Evolutionary conservation across 1,140 invertebrate genomes (phyloP), one percentile per base, ranked within the genome.

Genomic region (Pogonomyrmex barbatus): DNA sequence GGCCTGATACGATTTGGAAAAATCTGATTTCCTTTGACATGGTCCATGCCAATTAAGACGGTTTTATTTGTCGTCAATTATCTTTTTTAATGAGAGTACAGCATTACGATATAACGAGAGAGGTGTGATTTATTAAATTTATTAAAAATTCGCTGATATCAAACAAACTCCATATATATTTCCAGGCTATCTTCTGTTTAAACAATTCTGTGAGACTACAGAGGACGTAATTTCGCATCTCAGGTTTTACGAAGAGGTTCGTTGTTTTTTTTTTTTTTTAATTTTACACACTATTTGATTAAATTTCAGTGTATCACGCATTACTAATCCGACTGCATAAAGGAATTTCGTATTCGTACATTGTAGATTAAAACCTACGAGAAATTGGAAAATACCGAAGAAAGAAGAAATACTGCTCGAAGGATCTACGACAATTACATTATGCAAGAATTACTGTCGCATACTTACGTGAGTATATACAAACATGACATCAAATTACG

Each of bases 351-450:
- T 62, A 77, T 85, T 90, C 89, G 75, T 89, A 85, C 60, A 85
- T 93, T 97, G 86, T 96, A 99, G 99, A 99, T 99, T 94, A 99
- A 99, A 96, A 97, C 97, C 95, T 99, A 98, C 96, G 99, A 99
- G 96, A 99, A 99, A 96, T 96, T 99, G 92, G 99, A 99, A 95
- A 98, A 98, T 92, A 97, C 98, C 54, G 99, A 99, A 91, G 99
- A 99, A 91, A 96, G 99, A 94, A 97, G 98, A 96, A 98, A 98
- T 95, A 96, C 98, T 91, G 99, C 99, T 73, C 97, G 98, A 94
- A 98, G 99, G 95, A 99, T 99, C 93, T 99, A 99, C 95, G 99
- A 99, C 96, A 99, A 99, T 96, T 99, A 99, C 96, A 99, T 99
- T 93, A 99, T 99, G 99, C 99, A 99, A 95, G 99, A 99, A 97